Conservation (phyloP, 2,888 invertebrate genomes). For the Cataglyphis livida region DNA sequence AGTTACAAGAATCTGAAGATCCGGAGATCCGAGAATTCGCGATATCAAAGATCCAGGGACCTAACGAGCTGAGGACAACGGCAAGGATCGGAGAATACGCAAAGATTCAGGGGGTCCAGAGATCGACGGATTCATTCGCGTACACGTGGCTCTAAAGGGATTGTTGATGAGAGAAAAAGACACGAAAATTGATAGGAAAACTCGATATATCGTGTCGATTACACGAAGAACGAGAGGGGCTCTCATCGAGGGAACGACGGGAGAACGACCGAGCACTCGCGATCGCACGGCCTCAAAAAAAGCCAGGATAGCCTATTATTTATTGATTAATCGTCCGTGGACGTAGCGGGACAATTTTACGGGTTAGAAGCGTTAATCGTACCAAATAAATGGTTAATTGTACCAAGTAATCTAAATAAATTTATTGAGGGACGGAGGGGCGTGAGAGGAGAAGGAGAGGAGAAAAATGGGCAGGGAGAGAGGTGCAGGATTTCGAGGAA, state of each 20-base stretch:
- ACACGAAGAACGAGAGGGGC: not conserved
- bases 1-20: conserved; percentile 18
- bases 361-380: conserved; percentile 77
- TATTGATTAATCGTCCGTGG: conserved; percentile 72
- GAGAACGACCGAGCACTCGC: conserved; percentile 47
- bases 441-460: conserved; percentile 1
- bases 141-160: not conserved
- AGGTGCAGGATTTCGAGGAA: conserved; percentile 66
- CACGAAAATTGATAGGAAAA: not conserved
- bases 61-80: not conserved
- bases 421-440: conserved; percentile 49
- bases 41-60: conserved; percentile 12
- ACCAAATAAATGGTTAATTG: conserved; percentile 80
- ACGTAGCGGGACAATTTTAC: conserved; percentile 69
- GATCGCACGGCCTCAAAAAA: conserved; percentile 67
- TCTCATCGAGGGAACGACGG: conserved; percentile 39
- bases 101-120: conserved; percentile 18
- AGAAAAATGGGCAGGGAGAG: conserved; percentile 15
- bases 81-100: not conserved
- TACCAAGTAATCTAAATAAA: conserved; percentile 74
- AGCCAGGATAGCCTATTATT: conserved; percentile 77
- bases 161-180: not conserved
- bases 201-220: conserved; percentile 7
- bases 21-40: conserved; percentile 6
- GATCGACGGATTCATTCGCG: conserved; percentile 6